Evolutionary conservation across 2,888 invertebrate species (phyloP).

Genomic region (Parthenolecanium corni): DNA sequence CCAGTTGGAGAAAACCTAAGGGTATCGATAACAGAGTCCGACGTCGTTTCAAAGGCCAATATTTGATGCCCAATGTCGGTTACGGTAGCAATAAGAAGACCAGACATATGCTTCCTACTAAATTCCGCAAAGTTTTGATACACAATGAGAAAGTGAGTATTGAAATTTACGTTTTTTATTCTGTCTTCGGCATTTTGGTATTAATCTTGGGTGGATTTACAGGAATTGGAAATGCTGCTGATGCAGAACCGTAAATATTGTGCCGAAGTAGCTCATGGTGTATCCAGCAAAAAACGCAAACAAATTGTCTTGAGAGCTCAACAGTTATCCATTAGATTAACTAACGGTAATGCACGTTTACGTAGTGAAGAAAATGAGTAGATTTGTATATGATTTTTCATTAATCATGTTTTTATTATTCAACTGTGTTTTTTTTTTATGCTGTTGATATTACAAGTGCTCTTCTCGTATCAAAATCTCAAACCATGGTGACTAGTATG

Average conservation of each 20-base stretch:
- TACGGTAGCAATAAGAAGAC: constrained; percentile 93
- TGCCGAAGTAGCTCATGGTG: constrained; percentile 94
- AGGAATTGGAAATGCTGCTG: constrained; percentile 93
- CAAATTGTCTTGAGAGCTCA: constrained; percentile 91
- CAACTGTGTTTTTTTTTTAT: too few species aligned
- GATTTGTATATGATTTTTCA: not conserved
- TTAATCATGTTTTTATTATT: too few species aligned
- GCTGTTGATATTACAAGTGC: too few species aligned
- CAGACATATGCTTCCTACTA: constrained; percentile 93
- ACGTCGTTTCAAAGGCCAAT: constrained; percentile 97
- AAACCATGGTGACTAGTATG: too few species aligned
- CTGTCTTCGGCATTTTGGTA: constrained; percentile 3
- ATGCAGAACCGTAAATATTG: constrained; percentile 98
- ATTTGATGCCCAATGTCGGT: constrained; percentile 98
- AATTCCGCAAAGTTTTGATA: constrained; percentile 89
- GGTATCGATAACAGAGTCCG: constrained; percentile 99
- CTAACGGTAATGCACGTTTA: constrained; percentile 91
- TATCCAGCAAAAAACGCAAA: constrained; percentile 96
- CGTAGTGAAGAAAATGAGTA: constrained; percentile 72
- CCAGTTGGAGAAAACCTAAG: constrained; percentile 99
- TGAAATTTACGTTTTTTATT: too few species aligned
- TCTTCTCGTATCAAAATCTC: too few species aligned
- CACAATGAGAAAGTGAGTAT: constrained; percentile 70
- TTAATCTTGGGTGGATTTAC: constrained; percentile 13
- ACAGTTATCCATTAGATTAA: constrained; percentile 87